These are phyloP conservation scores for Solea senegalensis DNA, from an alignment of 2,113 vertebrate species.

Conservation along the genomic window DNA sequence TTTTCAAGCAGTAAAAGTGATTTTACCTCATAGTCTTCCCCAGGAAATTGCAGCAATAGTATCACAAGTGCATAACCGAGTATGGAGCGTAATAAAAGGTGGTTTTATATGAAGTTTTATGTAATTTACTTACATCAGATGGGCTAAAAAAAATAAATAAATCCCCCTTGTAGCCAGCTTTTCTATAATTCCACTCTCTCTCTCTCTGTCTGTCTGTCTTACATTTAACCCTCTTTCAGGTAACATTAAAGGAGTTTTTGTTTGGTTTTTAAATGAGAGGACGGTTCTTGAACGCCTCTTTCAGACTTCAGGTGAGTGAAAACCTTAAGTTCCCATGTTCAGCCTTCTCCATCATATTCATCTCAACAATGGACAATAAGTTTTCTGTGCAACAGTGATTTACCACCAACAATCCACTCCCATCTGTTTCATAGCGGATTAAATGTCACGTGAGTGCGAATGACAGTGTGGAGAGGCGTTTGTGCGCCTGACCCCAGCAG, in stretches of 20 bases:
- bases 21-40: no score
- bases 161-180: background rate
- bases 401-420: background rate
- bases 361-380: background rate
- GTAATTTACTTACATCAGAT: background rate
- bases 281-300: conserved; percentile 11
- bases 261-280: background rate
- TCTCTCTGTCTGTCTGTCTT: background rate
- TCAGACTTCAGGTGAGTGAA: background rate
- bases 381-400: background rate
- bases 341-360: conserved; percentile 10
- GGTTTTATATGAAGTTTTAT: background rate
- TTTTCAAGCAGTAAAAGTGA: no score
- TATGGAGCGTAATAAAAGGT: background rate
- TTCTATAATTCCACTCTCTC: background rate
- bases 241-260: background rate
- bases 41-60: no score
- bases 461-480: conserved; percentile 10
- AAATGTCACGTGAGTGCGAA: conserved; percentile 7
- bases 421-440: conserved; percentile 1
- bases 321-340: background rate
- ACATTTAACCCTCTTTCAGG: background rate
- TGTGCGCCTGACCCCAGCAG: conserved; percentile 12
- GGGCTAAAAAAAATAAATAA: background rate
- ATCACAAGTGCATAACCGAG: background rate